A percentile compares a stretch with the other conserved stretches of the same genome.
These are phyloP conservation scores for Axea sp. DNA, from an alignment of 2,888 invertebrate genomes.

Conservation along the genomic window DNA sequence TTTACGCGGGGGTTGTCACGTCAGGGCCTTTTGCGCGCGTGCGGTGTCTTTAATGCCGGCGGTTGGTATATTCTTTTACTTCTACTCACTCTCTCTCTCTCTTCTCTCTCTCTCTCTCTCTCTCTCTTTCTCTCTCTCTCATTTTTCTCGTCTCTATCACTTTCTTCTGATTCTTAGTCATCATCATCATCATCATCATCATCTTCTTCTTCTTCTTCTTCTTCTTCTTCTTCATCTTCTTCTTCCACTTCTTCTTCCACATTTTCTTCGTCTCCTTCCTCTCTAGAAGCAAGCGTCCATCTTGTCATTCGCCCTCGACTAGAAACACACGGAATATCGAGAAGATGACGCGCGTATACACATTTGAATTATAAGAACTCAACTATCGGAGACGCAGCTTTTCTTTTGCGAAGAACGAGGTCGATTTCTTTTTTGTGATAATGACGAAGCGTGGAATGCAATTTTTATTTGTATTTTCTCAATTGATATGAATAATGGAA, in stretches of 20 bases:
- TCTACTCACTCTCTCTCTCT: conserved; percentile 33
- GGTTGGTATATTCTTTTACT: conserved; percentile 63
- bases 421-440: too few species aligned
- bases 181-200: too few species aligned
- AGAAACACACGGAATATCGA: conserved; percentile 58
- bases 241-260: conserved; percentile 6
- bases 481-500: too few species aligned
- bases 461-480: too few species aligned
- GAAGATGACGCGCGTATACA: conserved; percentile 57
- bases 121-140: conserved; percentile 1
- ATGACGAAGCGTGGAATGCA: too few species aligned
- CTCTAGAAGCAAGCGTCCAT: conserved; percentile 51
- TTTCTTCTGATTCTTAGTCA: conserved; percentile 20
- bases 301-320: conserved; percentile 54
- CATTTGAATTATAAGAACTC: too few species aligned
- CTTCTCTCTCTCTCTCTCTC: background rate
- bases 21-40: too few species aligned
- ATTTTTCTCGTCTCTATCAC: conserved; percentile 31
- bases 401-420: too few species aligned
- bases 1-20: too few species aligned
- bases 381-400: too few species aligned
- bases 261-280: conserved; percentile 29
- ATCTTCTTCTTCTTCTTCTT: too few species aligned
- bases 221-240: conserved; percentile 3
- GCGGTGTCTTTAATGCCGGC: too few species aligned